Evolutionary conservation across 2,888 invertebrate species (phyloP).

Genomic region (Taphrorychus bicolor): DNA sequence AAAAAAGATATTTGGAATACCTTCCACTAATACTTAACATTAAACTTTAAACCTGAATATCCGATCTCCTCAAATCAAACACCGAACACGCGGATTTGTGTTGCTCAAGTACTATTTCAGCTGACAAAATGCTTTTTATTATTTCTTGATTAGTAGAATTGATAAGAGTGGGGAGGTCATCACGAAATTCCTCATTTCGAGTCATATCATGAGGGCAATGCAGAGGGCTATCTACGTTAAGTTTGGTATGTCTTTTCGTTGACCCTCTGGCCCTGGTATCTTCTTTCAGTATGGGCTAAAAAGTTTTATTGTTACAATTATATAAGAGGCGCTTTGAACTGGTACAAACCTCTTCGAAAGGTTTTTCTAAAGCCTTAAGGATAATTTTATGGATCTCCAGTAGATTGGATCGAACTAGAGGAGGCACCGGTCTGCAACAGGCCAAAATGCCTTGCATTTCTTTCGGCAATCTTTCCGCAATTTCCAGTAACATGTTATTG

Average conservation of each 20-base stretch:
- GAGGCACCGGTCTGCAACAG: constrained; percentile 93
- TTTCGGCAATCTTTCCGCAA: constrained; percentile 85
- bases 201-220: constrained; percentile 70
- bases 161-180: constrained; percentile 64
- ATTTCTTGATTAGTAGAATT: not conserved
- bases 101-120: constrained; percentile 39
- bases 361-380: constrained; percentile 72
- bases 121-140: not conserved
- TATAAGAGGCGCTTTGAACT: too few species aligned
- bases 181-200: constrained; percentile 62
- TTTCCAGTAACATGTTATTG: constrained; percentile 93
- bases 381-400: constrained; percentile 71
- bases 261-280: constrained; percentile 55
- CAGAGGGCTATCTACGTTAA: constrained; percentile 64
- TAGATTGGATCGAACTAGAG: constrained; percentile 66
- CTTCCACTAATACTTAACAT: not conserved
- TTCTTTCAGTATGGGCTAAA: constrained; percentile 62
- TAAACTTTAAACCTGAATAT: not conserved
- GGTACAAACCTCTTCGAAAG: constrained; percentile 70
- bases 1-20: too few species aligned
- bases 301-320: constrained; percentile 28
- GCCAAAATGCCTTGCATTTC: constrained; percentile 93
- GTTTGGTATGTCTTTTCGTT: constrained; percentile 53
- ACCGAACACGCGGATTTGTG: constrained; percentile 46
- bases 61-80: constrained; percentile 43